Base-by-base conservation (phyloP, 1,140 invertebrate species). In the Drosophila nebulosa region DNA sequence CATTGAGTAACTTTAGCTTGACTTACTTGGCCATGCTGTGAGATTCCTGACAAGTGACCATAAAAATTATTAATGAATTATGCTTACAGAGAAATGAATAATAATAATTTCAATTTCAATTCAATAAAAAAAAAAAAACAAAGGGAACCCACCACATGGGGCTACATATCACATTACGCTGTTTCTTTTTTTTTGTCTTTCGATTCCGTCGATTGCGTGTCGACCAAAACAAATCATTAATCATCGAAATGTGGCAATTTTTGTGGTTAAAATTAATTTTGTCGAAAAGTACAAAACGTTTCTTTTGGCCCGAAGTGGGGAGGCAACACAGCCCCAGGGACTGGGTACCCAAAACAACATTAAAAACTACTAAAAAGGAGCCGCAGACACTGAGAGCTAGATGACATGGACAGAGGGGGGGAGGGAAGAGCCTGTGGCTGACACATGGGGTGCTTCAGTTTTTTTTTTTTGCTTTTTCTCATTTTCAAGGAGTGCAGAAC, bases 231-330 rank as follows among this genome's bases (percentile, higher is more conserved):
- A 79, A 83, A 83, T 88, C 83, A 88, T 88, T 89, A 88, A 88
- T 88, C 83, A 79, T 83, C 68, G 59, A 83, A 88, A 70, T 88
- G 83, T 88, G 79, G 83, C 84, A 72, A 74, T 76, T 83, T 83
- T 61, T 86, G 83, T 73, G 83, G 83, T 83, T 79, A 71, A 88
- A 88, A 88, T 88, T 88, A 88, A 88, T 88, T 88, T 83, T 58
- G 60, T 63, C 68, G 64, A 63, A 71, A 58, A 76, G 69, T 73
- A 83, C 78, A 73, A 79, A 84, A 75, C 65, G 79, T 74, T 36
- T 24, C 78, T 36, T 24, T 35, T 35, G 74, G 79, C 1, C 35
- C 7, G 24, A 22, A 18, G 52, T 1, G 26, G n/a, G n/a, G n/a
- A n/a, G n/a, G 57, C 18, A 12, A 42, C 36, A 42, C 36, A 42